Base-by-base conservation (phyloP, 2,797 vertebrate genomes). In the Garrulus glandarius region DNA sequence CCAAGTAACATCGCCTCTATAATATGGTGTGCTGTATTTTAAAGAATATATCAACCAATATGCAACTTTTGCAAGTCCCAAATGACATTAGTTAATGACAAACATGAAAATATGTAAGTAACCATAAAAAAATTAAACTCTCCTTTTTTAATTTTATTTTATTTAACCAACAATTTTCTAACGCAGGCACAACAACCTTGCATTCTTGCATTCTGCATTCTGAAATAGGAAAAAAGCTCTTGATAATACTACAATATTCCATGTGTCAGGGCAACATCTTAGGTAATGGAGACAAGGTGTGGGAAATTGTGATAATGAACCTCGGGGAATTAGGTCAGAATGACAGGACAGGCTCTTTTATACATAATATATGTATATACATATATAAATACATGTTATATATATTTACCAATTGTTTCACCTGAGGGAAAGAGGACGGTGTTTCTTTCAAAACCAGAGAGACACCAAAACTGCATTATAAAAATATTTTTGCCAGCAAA, bases 381-480 rank as follows among this genome's bases (percentile, higher is more conserved):
- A 59, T 81, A 69, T 7, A 9, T 15, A 9, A 4, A 9, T 26
- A 2, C 37, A 13, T 47, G 46, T 24, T 49, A 39, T 80, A 26
- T 49, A 29, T 88, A 59, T 84, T 78, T 92, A 29, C 49, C 36
- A 87, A 13, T 9, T 69, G 8, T 71, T 94, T 57, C 44, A 47
- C 55, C 52, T 43, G 44, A 46, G 44, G 74, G 34, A 93, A 52
- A 89, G 75, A 87, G 26, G 37, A 81, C 53, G 5, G 4, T 89
- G 19, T 8, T 79, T 84, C 49, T 91, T 32, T 92, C 26, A 84
- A 67, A 96, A 92, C n/a, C 46, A 95, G 34, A 89, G 75, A 87
- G 52, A 89, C 46, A 65, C 23, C 56, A 88, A 80, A 86, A 90
- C 34, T 50, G 11, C 11, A 50, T 86, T 71, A 56, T 27, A 34